Evolutionary conservation across 2,888 invertebrate genomes (phyloP), one percentile per base, ranked within the genome.

Genomic region (Crepidodera aurea): DNA sequence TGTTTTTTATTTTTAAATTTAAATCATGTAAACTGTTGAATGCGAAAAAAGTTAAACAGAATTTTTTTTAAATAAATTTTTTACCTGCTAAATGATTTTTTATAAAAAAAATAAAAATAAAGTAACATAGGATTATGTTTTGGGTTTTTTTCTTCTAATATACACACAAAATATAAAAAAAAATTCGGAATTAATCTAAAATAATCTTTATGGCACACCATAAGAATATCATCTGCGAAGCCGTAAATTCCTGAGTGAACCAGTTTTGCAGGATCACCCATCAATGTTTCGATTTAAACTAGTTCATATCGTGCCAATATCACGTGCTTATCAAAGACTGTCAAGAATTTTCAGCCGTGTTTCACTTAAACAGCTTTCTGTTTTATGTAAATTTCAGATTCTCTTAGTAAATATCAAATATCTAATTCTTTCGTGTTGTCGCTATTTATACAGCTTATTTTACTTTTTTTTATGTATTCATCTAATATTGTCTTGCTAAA

Each of bases 231-330:
- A 70, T 65, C 68, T 70, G 64, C 62, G 34, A 67, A 60, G 61
- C 63, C 64, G 59, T 59, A 57, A 65, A 69, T 68, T 71, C 69
- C 66, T 63, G 22, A 51, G 40, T 50, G 39, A 67, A 71, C 72
- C 69, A 66, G 72, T 72, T 72, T 65, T 68, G 67, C 72, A 67
- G 66, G 68, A 70, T 72, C 67, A 63, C 64, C 48, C 60, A 54
- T 58, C 64, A 64, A 60, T 60, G 66, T 71, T 71, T 69, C 67
- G 67, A 60, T 51, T 68, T 71, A 69, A 70, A 71, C 71, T 71
- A 70, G 69, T 71, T 68, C 65, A 65, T 63, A 63, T 62, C 59
- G 58, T 60, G 56, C 65, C 62, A 67, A 64, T 70, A 67, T 64
- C 65, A 56, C 51, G 39, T 55, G 56, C 44, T 51, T 40, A 51